Base-by-base conservation (phyloP, 2,113 vertebrate genomes). In the Notothenia coriiceps region DNA sequence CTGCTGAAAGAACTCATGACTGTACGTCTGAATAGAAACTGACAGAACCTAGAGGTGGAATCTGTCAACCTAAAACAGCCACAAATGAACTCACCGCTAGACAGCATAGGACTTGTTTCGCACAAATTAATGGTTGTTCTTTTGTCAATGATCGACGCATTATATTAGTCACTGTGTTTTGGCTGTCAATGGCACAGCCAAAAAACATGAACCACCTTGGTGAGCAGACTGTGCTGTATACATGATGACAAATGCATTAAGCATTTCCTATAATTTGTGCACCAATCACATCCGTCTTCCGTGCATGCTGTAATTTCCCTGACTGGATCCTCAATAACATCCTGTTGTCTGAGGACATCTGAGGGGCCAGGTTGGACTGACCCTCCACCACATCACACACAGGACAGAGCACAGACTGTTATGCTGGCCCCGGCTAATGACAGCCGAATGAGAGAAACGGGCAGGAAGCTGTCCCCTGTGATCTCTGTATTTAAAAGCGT, bases 281-380 rank as follows among this genome's bases (percentile, higher is more conserved):
- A 33, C 68, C 52, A 18, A 79, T 88, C 77, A 35, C 74, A 60
- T 83, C 86, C 56, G 54, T 78, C 62, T 80, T 86, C 61, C n/a
- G 25, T 15, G 70, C 22, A 47, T 18, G 62, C 72, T 86, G 85
- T 92, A 88, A 91, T 91, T 89, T 90, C 90, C 83, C 60, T 8
- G 60, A 50, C 87, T 79, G 74, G 84, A 87, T 88, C 61, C 90
- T 91, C 82, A 86, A 90, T 89, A 92, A 91, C 91, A 91, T 93
- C 93, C 92, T 94, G 89, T 92, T 87, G 92, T 93, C 85, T 89
- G 83, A 67, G 83, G 89, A 90, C 84, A 84, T 90, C 83, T 88
- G 80, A 86, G 55, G 86, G 78, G 57, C 70, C 75, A 64, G 68
- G 63, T 77, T 75, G 63, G 79, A 89, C 72, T 89, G 91, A 85